Base-by-base conservation (phyloP, 1,140 invertebrate species). In the Aphaenogaster floridana region DNA sequence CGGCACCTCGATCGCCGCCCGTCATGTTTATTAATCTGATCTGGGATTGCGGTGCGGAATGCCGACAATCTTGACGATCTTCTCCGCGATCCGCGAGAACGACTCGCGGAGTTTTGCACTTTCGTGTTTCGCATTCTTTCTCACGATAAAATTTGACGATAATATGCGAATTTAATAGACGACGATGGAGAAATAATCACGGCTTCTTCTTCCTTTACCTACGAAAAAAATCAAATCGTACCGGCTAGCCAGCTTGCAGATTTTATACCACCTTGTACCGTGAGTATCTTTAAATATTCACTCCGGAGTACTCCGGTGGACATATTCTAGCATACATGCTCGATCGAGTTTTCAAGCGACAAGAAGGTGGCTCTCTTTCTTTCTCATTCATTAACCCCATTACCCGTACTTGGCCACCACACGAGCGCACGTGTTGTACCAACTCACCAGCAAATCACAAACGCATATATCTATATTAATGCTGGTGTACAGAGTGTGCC, bases 1-100 rank as follows among this genome's bases (percentile, higher is more conserved):
- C n/a, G 57, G 59, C 71, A n/a, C 28, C 59, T 57, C 8, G 48
- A 59, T 66, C 57, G 4, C 15, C 13, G 8, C 50, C 34, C 45
- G n/a, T 87, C 89, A 88, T 90, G 86, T 90, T 90, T 90, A 90
- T 90, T 90, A 90, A 90, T 85, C 74, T 84, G 81, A 80, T 69
- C 72, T 45, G 63, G 52, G 59, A 89, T 89, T 71, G 68, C n/a
- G 2, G n/a, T 13, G 9, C 15, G 71, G 69, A 87, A 89, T 64
- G 17, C 54, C 3, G 17, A 72, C 64, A 2, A 88, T 85, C 52
- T 48, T 28, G n/a, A 13, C 61, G 50, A 86, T 86, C 45, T 72
- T 86, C 50, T 78, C 28, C 15, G 15, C 17, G 15, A 89, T 80
- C 66, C 42, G 81, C 52, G 17, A 42, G 61, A 68, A 42, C 64